Evolutionary conservation across 2,888 invertebrate genomes (phyloP).

Genomic region (Metacarcinus magister): DNA sequence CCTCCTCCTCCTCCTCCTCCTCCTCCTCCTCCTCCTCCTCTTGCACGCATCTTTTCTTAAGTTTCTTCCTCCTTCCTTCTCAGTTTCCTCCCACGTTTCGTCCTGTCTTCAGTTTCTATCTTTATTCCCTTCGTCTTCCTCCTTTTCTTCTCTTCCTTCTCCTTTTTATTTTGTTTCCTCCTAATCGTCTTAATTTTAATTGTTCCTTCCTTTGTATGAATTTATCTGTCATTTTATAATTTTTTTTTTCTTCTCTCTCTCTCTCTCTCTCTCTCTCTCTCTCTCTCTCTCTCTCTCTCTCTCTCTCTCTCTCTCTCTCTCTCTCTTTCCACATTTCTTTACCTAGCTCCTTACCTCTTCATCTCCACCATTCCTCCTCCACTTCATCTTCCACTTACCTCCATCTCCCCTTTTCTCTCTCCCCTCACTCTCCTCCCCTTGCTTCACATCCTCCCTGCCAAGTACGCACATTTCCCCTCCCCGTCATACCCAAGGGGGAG

Average conservation of each 20-base stretch:
- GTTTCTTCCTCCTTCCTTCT: neutral
- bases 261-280: too few relatives aligned
- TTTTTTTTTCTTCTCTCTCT: neutral
- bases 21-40: neutral
- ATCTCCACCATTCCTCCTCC: too few relatives aligned
- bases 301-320: slow-evolving; percentile 4
- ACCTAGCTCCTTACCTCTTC: neutral
- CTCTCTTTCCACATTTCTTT: neutral
- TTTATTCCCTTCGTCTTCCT: neutral
- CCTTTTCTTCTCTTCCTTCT: neutral
- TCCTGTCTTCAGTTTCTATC: neutral
- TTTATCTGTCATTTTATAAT: neutral
- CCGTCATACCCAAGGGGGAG: neutral
- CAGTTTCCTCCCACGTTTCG: neutral
- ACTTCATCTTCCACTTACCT: neutral
- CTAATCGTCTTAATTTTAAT: neutral
- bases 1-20: neutral
- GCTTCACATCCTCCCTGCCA: neutral
- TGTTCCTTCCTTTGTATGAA: neutral
- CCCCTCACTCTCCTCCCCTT: neutral
- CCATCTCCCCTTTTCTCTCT: neutral
- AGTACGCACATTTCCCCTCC: neutral
- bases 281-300: neutral
- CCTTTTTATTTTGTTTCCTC: neutral
- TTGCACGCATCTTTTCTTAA: neutral